Evolutionary conservation across 2,797 vertebrate genomes (phyloP).

Genomic region (Gymnoscopelus microlampas): DNA sequence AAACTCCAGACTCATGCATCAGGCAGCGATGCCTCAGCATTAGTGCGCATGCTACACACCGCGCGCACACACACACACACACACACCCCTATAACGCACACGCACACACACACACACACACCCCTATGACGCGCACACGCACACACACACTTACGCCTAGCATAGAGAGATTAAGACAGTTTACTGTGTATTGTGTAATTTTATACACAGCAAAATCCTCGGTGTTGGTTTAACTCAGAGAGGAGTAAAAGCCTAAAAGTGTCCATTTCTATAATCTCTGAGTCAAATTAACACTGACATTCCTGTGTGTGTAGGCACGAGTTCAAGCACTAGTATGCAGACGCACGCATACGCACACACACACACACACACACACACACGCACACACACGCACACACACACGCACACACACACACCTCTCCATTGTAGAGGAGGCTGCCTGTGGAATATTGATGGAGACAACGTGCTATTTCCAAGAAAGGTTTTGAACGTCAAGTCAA

Average conservation of each 20-base stretch:
- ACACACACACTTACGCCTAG: constrained; percentile 8
- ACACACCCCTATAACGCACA: background rate
- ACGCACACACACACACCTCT: background rate
- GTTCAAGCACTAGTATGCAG: background rate
- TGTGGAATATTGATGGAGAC: constrained; percentile 37
- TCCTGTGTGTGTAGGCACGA: background rate
- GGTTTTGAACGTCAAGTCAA: constrained; percentile 64
- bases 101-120: background rate
- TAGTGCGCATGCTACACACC: constrained; percentile 5
- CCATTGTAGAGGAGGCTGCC: constrained; percentile 29
- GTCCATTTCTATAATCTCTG: too few relatives aligned
- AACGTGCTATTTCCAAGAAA: constrained; percentile 39
- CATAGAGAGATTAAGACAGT: background rate
- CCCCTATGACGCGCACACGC: constrained; percentile 1
- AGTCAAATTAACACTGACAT: background rate
- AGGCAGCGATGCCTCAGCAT: constrained; percentile 26
- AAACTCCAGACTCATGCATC: constrained; percentile 57
- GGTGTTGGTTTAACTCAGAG: too few relatives aligned
- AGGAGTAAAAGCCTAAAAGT: too few relatives aligned
- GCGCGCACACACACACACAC: constrained; percentile 6
- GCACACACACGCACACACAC: background rate
- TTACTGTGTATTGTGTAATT: too few relatives aligned
- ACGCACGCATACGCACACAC: background rate
- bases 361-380: background rate
- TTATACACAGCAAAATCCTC: too few relatives aligned